A percentile compares a stretch with the other conserved stretches of the same genome.
Conservation (phyloP, 2,797 vertebrate genomes). For the Macropus fuliginosus region DNA sequence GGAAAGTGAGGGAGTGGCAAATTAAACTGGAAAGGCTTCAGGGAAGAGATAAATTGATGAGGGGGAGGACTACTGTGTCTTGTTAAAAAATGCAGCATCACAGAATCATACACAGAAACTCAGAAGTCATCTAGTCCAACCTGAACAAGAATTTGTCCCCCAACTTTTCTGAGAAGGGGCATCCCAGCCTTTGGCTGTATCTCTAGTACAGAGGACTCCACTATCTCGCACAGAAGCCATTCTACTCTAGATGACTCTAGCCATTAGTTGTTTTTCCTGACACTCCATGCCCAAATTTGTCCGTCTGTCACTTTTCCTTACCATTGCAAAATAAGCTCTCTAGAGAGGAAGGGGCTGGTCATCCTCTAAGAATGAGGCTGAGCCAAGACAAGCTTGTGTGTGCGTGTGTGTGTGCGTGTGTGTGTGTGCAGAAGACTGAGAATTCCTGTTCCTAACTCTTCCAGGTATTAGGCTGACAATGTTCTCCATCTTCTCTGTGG, state of each 20-base stretch:
- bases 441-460: background rate
- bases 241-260: background rate
- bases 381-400: background rate
- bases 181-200: background rate
- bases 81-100: background rate
- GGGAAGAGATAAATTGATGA: background rate
- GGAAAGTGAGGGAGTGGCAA: background rate
- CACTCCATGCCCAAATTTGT: background rate
- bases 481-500: constrained; percentile 3
- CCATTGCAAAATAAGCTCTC: background rate
- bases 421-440: background rate
- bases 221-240: background rate
- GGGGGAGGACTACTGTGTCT: background rate
- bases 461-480: constrained; percentile 52
- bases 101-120: background rate
- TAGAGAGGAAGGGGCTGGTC: background rate
- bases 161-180: background rate
- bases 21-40: background rate
- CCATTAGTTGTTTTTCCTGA: background rate
- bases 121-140: background rate
- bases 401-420: background rate
- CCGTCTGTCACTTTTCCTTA: background rate
- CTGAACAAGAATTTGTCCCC: background rate
- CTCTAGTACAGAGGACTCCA: background rate
- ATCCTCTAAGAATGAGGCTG: background rate